Conservation (phyloP, 2,113 vertebrate species). For the Ctenodactylus gundi region DNA sequence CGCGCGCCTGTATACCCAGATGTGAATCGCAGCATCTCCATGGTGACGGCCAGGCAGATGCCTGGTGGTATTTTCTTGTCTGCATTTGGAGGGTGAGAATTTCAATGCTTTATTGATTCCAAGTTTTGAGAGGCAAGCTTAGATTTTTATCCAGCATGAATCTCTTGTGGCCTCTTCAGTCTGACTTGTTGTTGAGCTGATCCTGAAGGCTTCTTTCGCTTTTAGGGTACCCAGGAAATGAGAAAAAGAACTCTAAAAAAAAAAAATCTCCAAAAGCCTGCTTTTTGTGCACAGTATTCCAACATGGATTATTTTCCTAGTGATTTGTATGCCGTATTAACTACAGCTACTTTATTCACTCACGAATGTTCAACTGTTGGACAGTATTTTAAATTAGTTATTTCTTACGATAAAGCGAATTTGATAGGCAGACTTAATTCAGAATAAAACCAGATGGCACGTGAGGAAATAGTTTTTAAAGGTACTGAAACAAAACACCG, state of each 20-base stretch:
- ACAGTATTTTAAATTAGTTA: not conserved
- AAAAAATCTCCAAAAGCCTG: not conserved
- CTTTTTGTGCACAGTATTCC: not conserved
- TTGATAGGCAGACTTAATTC: not conserved
- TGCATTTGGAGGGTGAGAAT: constrained; percentile 20
- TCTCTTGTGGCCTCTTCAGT: not conserved
- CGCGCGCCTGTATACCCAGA: constrained; percentile 58
- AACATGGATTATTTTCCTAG: not conserved
- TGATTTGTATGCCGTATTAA: not conserved
- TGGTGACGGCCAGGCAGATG: constrained; percentile 20
- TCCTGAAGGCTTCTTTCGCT: not conserved
- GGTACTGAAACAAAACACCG: not conserved
- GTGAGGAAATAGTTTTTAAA: not conserved
- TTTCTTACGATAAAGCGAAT: constrained; percentile 30
- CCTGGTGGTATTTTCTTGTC: constrained; percentile 45
- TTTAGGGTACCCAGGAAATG: not conserved
- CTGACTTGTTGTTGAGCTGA: not conserved
- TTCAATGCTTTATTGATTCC: constrained; percentile 47
- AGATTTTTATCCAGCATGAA: constrained; percentile 40
- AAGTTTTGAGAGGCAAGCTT: constrained; percentile 38
- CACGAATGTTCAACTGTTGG: not conserved
- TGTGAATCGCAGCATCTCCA: constrained; percentile 64
- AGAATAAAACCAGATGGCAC: not conserved
- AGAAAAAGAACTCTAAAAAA: not conserved
- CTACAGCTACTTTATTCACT: not conserved